Percentiles rank a stretch among this genome's conserved stretches.
Conservation (phyloP, 1,140 invertebrate genomes). For the Diuraphis noxia region DNA sequence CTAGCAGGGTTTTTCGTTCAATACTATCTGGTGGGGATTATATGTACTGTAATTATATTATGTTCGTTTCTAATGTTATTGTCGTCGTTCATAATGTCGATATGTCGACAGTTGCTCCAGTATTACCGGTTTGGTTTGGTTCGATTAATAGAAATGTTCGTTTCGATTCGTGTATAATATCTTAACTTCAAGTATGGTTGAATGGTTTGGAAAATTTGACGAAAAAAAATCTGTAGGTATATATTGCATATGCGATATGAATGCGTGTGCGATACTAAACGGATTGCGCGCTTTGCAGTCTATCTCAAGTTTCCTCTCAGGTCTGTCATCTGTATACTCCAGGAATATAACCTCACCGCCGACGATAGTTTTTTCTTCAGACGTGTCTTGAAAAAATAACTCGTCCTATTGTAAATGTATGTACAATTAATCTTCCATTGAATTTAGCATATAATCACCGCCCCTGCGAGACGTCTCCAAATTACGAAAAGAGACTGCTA, state of each 20-base stretch:
- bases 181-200: background rate
- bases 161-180: background rate
- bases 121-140: constrained; percentile 2
- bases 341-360: background rate
- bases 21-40: background rate
- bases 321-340: background rate
- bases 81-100: background rate
- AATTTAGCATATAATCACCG: background rate
- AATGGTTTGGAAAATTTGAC: background rate
- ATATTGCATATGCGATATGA: background rate
- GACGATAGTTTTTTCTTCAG: background rate
- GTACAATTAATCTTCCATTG: background rate
- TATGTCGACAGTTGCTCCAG: background rate
- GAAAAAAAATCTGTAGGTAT: background rate
- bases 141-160: background rate
- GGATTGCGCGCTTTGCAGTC: background rate
- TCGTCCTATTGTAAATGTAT: background rate
- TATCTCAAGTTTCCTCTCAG: background rate
- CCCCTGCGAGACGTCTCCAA: background rate
- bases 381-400: background rate
- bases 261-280: background rate
- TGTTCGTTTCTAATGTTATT: background rate
- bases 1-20: background rate
- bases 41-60: background rate
- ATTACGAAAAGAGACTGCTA: background rate